Evolutionary conservation across 2,797 vertebrate species (phyloP), one percentile per base, ranked within the genome.

Genomic region (Pelodytes ibericus): DNA sequence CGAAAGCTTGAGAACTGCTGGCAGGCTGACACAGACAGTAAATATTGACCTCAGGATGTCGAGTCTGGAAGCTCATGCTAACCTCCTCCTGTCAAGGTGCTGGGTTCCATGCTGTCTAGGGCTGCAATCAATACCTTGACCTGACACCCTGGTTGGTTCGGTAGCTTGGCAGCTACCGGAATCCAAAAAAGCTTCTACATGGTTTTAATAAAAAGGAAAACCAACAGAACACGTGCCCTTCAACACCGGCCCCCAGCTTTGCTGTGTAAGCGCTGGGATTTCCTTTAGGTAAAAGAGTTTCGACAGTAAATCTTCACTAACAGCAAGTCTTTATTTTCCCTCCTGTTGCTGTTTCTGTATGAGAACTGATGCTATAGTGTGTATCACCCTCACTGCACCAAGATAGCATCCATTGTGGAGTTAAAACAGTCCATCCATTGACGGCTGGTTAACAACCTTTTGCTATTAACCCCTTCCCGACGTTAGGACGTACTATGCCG

Each of bases 41-140:
- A 79, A 79, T 79, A 79, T 79, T 79, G 77, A 79, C 77, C 71
- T 68, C 57, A 74, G 77, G 77, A 73, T 74, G 77, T 74, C 26
- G 16, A 79, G 77, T 79, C 77, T 79, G 64, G 64, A 79, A 61
- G 69, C 29, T 30, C 15, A n/a, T 22, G 30, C 75, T 61, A 22
- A n/a, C 33, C 57, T 26, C 24, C 62, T 60, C 47, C 64, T 31
- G 57, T 73, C 44, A 72, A 41, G 63, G 49, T 68, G 47, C 58
- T 24, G 63, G 70, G 64, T 73, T 73, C 70, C 76, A 78, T 62
- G 63, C 57, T 74, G 77, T 71, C 61, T 71, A 47, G 31, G 10
- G 20, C 76, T 51, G 41, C 58, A 73, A 73, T 69, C 64, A 73
- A 79, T 79, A 69, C 31, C 15, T 16, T 53, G 57, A 62, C 36